These are phyloP conservation scores for Buphagus erythrorhynchus DNA, from an alignment of 2,797 vertebrate genomes.

Conservation along the genomic window DNA sequence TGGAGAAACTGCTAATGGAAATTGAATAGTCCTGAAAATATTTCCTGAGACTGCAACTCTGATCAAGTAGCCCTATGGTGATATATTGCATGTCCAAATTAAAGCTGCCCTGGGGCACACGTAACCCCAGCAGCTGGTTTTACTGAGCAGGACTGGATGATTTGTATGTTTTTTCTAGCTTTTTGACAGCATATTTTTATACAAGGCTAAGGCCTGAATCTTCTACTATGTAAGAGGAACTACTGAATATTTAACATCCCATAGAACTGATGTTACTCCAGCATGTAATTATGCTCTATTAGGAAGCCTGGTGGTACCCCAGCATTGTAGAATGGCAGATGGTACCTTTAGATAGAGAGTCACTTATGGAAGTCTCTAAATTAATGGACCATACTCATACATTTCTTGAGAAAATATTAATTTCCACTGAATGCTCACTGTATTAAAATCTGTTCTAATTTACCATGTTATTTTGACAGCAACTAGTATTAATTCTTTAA, in stretches of 20 bases:
- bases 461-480: not conserved
- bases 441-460: slow-evolving; percentile 14
- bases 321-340: not conserved
- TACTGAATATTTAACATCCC: slow-evolving; percentile 42
- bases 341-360: not conserved
- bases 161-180: slow-evolving; percentile 36
- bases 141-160: slow-evolving; percentile 18
- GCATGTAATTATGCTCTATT: not conserved
- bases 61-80: slow-evolving; percentile 51
- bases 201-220: not conserved
- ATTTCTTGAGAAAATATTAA: not conserved
- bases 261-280: not conserved
- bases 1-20: slow-evolving; percentile 67
- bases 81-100: slow-evolving; percentile 58
- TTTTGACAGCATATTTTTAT: slow-evolving; percentile 51
- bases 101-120: slow-evolving; percentile 54
- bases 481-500: not conserved
- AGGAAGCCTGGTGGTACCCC: slow-evolving; percentile 2
- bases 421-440: not conserved
- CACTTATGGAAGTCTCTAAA: not conserved
- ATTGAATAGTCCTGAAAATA: slow-evolving; percentile 63
- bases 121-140: slow-evolving; percentile 40
- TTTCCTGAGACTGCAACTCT: slow-evolving; percentile 60
- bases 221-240: not conserved
- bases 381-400: not conserved